Evolutionary conservation across 2,888 invertebrate genomes (phyloP).

Genomic region (Eupsilia transversa): DNA sequence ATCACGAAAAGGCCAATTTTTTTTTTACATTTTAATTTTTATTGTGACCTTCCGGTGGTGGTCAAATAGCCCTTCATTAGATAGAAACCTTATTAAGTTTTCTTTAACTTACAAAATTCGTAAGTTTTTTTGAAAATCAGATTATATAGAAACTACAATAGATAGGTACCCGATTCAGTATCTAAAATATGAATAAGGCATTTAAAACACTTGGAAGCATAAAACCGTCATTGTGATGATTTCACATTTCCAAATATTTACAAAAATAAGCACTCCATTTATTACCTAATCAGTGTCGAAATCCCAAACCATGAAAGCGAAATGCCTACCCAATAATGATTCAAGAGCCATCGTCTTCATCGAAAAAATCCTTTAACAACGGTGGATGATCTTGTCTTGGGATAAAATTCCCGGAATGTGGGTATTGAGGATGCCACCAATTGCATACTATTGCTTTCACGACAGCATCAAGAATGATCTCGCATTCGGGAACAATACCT

Average conservation of each 20-base stretch:
- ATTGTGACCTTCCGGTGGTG: too few relatives aligned
- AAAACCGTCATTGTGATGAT: not conserved
- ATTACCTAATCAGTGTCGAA: not conserved
- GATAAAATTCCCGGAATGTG: constrained; percentile 55
- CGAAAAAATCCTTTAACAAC: constrained; percentile 59
- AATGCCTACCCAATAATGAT: not conserved
- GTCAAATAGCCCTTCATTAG: not conserved
- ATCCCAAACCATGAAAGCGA: not conserved
- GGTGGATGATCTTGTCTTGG: constrained; percentile 50
- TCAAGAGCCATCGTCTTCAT: constrained; percentile 56
- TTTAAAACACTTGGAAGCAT: not conserved
- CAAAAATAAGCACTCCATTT: constrained; percentile 9
- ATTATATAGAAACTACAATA: not conserved
- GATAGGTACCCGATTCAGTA: not conserved
- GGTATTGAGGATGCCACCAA: constrained; percentile 80
- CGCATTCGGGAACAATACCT: constrained; percentile 78
- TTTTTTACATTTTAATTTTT: too few relatives aligned
- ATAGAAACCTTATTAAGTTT: not conserved
- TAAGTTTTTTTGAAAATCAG: not conserved
- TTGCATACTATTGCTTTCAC: constrained; percentile 77
- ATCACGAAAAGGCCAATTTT: too few relatives aligned
- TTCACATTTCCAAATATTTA: not conserved
- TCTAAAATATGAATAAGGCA: constrained; percentile 6
- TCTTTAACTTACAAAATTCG: not conserved
- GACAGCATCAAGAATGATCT: constrained; percentile 80